Base-by-base conservation (phyloP, 2,113 vertebrate genomes). In the Cercopithecus mona region DNA sequence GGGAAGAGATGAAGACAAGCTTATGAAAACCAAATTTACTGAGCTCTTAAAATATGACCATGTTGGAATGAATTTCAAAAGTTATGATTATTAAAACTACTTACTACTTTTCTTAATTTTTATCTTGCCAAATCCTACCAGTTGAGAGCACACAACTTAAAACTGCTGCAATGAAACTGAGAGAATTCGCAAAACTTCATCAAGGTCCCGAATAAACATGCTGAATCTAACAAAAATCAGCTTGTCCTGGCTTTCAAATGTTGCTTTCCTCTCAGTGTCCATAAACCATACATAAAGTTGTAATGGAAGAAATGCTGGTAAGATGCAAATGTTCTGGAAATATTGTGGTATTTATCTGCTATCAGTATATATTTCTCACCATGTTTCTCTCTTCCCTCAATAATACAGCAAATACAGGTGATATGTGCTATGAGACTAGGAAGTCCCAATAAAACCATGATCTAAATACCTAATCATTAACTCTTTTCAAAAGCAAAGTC, bases 221-320 rank as follows among this genome's bases (percentile, higher is more conserved):
- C 61, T 68, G 90, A 94, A 97, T 97, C 66, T 98, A 97, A 79
- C 43, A 98, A 97, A 98, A 98, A 97, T 97, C 97, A 96, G 94
- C 98, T 97, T 98, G 97, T 93, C 92, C 88, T 89, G 93, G 96
- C 83, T 98, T 97, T 98, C 95, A 97, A 98, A 98, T 96, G 94
- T 97, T 98, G 96, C 97, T 97, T 94, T 96, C 61, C 97, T 98
- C 98, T 97, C 90, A 98, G 95, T 95, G 93, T 98, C 95, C 94
- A 97, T 98, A 98, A 98, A 98, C 88, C 97, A 98, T 96, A 97
- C 85, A 98, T 88, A 88, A 82, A 97, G 86, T 98, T 98, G 84
- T 98, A 98, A 98, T 98, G 98, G 98, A 98, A 98, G 97, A 97
- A 98, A 98, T 98, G 68, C 95, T 98, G 96, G 96, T 98, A 98